These are phyloP conservation scores for Hypsopygia costalis DNA, from an alignment of 2,888 invertebrate genomes.

Conservation along the genomic window DNA sequence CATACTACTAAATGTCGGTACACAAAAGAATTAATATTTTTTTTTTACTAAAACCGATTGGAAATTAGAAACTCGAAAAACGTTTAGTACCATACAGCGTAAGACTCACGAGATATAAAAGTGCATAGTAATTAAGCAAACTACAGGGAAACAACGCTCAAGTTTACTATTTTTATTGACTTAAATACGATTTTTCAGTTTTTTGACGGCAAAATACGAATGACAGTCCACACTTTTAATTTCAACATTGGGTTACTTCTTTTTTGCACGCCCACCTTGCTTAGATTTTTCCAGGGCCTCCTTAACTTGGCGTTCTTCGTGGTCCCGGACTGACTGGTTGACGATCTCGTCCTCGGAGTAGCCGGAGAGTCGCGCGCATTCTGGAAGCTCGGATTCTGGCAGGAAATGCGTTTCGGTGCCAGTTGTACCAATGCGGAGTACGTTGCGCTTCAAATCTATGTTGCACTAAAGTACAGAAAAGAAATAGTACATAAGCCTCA, in stretches of 20 bases:
- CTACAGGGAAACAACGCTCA: constrained; percentile 24
- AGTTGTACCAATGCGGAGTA: constrained; percentile 95
- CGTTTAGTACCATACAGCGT: no score
- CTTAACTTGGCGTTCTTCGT: constrained; percentile 86
- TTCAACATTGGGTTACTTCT: constrained; percentile 35
- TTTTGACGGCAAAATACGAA: neutral
- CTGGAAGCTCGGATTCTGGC: constrained; percentile 83
- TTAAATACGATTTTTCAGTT: constrained; percentile 32
- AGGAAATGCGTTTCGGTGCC: constrained; percentile 95
- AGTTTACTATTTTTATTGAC: constrained; percentile 51
- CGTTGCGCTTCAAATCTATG: constrained; percentile 94
- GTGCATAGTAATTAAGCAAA: no score
- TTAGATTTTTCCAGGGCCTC: constrained; percentile 87
- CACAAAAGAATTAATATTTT: no score
- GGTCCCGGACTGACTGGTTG: constrained; percentile 67
- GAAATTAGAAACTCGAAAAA: no score
- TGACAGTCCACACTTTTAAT: neutral
- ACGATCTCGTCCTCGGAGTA: constrained; percentile 83
- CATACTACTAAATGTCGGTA: no score
- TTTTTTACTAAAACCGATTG: no score
- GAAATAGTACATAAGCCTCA: neutral
- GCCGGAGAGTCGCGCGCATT: constrained; percentile 90
- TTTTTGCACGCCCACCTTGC: constrained; percentile 70
- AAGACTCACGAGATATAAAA: no score
- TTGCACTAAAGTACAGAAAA: constrained; percentile 85